phyloP scores from a whole-genome alignment of 2,113 vertebrate species.

The Brevimyrus niger region DNA sequence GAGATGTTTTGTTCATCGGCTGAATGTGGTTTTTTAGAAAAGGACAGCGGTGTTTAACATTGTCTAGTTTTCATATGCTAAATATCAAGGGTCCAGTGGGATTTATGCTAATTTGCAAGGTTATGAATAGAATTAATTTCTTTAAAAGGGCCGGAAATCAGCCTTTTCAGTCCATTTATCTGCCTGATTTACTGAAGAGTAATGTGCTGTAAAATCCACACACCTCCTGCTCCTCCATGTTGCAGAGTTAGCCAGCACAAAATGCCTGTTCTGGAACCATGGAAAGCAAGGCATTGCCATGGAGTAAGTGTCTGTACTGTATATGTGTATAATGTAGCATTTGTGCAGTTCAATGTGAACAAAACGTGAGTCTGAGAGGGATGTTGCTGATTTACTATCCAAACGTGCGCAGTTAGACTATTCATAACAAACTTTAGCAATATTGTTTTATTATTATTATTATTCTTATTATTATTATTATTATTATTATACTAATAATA shows the following conservation, averaged over 20 bases:
- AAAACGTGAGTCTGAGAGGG: neutral
- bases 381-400: neutral
- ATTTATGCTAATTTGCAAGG: constrained; percentile 22
- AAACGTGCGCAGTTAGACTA: neutral
- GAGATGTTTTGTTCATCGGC: neutral
- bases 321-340: neutral
- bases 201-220: neutral
- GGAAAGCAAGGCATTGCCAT: neutral
- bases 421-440: neutral
- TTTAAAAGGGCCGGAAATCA: neutral
- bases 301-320: neutral
- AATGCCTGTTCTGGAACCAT: neutral
- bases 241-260: neutral
- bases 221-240: neutral
- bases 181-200: neutral
- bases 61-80: constrained; percentile 6
- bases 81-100: constrained; percentile 21
- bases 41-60: constrained; percentile 9
- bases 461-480: neutral
- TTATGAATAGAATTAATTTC: constrained; percentile 21
- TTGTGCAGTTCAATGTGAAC: neutral
- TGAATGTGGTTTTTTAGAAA: constrained; percentile 4
- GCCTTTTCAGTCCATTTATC: neutral
- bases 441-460: neutral
- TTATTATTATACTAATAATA: neutral